Conservation (phyloP, 2,797 vertebrate species). For the Muscicapa striata region DNA sequence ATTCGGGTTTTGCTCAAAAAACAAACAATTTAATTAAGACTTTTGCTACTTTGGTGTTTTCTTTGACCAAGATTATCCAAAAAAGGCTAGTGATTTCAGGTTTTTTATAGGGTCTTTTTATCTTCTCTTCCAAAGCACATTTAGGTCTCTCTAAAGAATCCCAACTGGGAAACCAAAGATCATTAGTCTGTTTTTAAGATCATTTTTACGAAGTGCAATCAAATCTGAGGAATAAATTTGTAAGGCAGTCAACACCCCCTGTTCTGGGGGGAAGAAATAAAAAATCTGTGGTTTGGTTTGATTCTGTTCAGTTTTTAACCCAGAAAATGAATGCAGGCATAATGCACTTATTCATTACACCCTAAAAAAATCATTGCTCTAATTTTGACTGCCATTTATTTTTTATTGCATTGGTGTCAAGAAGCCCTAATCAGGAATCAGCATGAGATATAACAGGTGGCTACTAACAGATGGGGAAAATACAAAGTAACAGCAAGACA, state of each 20-base stretch:
- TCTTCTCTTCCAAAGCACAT: neutral
- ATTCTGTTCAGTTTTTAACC: neutral
- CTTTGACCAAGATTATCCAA: neutral
- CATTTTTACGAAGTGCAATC: neutral
- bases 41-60: neutral
- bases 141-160: neutral
- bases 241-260: neutral
- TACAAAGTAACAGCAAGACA: slow-evolving; percentile 4
- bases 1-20: slow-evolving; percentile 6
- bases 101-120: neutral
- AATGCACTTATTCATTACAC: neutral
- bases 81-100: neutral
- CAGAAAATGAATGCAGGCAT: neutral
- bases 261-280: neutral
- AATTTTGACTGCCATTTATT: neutral
- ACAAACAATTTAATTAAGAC: neutral
- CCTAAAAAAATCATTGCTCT: neutral
- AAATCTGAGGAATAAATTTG: neutral
- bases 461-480: slow-evolving; percentile 43
- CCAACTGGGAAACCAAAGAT: neutral
- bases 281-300: neutral
- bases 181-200: neutral
- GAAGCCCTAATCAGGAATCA: neutral
- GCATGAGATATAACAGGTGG: slow-evolving; percentile 37
- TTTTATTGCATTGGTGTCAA: neutral